phyloP scores from a whole-genome alignment of 2,888 invertebrate species.

The Cetonia aurata region DNA sequence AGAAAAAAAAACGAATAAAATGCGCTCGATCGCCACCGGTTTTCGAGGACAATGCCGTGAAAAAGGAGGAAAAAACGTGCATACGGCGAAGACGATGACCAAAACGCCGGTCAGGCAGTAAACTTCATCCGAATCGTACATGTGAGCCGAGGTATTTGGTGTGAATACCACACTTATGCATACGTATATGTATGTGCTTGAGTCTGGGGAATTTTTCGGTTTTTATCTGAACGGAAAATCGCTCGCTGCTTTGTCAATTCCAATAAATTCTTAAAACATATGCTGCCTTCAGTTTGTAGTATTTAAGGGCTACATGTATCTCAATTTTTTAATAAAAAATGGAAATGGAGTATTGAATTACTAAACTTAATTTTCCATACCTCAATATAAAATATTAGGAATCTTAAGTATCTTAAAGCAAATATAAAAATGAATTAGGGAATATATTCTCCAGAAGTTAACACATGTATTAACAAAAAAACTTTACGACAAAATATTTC shows the following conservation, averaged over 20 bases:
- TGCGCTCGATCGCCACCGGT: conserved; percentile 51
- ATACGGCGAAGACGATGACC: conserved; percentile 2
- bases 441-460: too few species aligned
- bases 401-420: too few species aligned
- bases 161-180: background rate
- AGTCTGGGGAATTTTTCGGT: conserved; percentile 32
- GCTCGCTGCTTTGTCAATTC: conserved; percentile 7
- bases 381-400: too few species aligned
- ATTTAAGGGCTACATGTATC: too few species aligned
- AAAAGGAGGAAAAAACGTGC: conserved; percentile 16
- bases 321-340: too few species aligned
- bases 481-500: too few species aligned
- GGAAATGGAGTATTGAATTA: too few species aligned
- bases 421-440: too few species aligned
- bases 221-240: conserved; percentile 40
- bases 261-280: conserved; percentile 17
- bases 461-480: too few species aligned
- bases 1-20: conserved; percentile 52
- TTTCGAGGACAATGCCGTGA: conserved; percentile 43
- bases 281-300: too few species aligned
- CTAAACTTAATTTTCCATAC: too few species aligned
- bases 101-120: background rate
- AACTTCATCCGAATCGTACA: conserved; percentile 2
- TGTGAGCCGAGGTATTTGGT: conserved; percentile 18
- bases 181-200: background rate